Percentiles rank a stretch among this genome's conserved stretches.
These are phyloP conservation scores for Notospermus geniculatus DNA, from an alignment of 1,140 invertebrate genomes.

Conservation along the genomic window DNA sequence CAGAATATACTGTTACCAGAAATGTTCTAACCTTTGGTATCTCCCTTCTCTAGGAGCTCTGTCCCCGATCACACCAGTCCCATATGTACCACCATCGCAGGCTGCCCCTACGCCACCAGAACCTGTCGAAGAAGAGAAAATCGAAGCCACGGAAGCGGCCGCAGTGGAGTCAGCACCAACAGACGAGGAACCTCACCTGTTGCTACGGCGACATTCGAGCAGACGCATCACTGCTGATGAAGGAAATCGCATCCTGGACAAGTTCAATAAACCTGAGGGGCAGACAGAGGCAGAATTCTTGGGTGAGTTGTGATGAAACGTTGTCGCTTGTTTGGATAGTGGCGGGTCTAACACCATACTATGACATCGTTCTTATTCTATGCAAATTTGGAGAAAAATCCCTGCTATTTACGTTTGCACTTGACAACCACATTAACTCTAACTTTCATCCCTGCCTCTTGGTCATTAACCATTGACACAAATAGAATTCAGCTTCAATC, in stretches of 20 bases:
- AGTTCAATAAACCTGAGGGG: conserved; percentile 28
- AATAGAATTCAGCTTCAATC: too few relatives aligned
- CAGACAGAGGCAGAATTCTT: conserved; percentile 8
- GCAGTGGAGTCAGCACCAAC: too few relatives aligned
- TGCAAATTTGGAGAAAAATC: too few relatives aligned
- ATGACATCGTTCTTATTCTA: too few relatives aligned
- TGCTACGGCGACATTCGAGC: conserved; percentile 27
- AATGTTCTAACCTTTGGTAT: too few relatives aligned
- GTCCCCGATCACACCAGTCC: neutral
- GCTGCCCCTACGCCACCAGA: neutral
- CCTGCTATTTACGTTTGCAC: too few relatives aligned
- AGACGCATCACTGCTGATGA: conserved; percentile 46
- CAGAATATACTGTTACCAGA: too few relatives aligned
- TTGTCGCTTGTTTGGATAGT: too few relatives aligned
- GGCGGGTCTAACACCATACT: too few relatives aligned
- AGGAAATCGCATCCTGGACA: conserved; percentile 48
- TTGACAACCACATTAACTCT: too few relatives aligned
- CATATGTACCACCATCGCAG: neutral
- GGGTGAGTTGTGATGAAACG: conserved; percentile 13
- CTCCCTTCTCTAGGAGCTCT: neutral
- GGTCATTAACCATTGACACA: too few relatives aligned
- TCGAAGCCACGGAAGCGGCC: neutral
- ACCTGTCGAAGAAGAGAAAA: neutral
- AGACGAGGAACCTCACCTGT: neutral
- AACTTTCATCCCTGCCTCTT: too few relatives aligned